A percentile compares a stretch with the other conserved stretches of the same genome.
phyloP scores from a whole-genome alignment of 2,888 invertebrate genomes.

The Drepana falcataria region DNA sequence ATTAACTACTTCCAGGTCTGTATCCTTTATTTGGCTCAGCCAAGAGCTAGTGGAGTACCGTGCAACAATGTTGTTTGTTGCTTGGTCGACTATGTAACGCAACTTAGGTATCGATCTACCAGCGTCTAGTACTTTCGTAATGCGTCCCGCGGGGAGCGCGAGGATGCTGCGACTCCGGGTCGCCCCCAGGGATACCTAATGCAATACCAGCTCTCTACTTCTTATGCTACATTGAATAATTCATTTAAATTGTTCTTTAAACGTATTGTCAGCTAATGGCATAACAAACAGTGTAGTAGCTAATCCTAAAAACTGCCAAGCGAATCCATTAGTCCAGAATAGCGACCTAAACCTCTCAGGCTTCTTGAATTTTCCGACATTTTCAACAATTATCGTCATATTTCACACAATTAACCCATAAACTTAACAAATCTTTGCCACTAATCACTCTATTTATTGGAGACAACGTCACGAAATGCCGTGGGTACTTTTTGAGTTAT shows the following conservation, averaged over 20 bases:
- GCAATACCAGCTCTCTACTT: conserved; percentile 60
- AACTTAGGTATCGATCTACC: conserved; percentile 68
- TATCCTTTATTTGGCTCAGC: background rate
- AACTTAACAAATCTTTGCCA: no score
- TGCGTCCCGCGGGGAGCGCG: conserved; percentile 64
- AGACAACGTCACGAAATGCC: no score
- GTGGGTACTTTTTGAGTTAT: no score
- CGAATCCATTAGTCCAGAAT: no score
- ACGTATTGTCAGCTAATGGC: background rate
- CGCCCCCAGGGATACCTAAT: conserved; percentile 64
- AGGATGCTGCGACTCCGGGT: conserved; percentile 63
- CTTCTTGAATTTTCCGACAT: no score
- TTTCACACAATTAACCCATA: no score
- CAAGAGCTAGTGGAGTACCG: conserved; percentile 10
- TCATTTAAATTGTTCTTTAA: conserved; percentile 32
- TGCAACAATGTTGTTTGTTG: conserved; percentile 40
- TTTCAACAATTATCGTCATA: no score
- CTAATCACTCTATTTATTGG: no score
- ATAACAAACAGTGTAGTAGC: no score
- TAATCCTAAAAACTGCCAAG: no score
- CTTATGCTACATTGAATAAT: conserved; percentile 27
- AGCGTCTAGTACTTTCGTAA: conserved; percentile 70
- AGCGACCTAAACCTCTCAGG: no score
- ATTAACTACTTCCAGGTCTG: no score
- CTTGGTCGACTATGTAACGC: conserved; percentile 51